These are phyloP conservation scores for Athene cunicularia DNA, from an alignment of 2,113 vertebrate species.

Conservation along the genomic window DNA sequence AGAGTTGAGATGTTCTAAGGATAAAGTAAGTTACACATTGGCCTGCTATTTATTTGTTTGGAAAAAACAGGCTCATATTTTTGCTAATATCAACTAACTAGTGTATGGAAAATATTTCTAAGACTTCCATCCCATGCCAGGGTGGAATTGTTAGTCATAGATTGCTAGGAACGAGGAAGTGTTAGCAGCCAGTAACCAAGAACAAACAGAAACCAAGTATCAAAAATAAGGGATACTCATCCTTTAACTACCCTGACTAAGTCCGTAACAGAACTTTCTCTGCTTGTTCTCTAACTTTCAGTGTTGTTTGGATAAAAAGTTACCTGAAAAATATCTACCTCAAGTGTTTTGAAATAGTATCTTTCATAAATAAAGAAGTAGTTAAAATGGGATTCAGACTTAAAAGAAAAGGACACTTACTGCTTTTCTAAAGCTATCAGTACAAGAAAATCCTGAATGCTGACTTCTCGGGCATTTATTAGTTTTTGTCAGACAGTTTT, in stretches of 20 bases:
- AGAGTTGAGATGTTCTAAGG: neutral
- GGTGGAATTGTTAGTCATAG: neutral
- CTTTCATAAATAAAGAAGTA: neutral
- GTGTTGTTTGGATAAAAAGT: neutral
- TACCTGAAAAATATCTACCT: neutral
- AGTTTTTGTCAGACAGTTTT: neutral
- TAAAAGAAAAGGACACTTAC: neutral
- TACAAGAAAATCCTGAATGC: neutral
- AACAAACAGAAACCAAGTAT: neutral
- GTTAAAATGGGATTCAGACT: neutral
- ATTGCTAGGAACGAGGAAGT: neutral
- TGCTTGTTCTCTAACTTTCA: neutral
- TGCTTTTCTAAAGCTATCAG: neutral
- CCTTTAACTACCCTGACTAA: neutral
- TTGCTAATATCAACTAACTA: neutral
- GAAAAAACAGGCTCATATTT: neutral
- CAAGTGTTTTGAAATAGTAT: neutral
- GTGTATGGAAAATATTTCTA: neutral
- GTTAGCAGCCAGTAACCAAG: neutral
- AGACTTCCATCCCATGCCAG: neutral
- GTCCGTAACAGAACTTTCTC: neutral
- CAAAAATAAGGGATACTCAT: neutral
- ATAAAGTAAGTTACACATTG: neutral
- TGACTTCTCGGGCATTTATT: neutral
- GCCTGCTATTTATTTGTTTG: neutral